These are phyloP conservation scores for Ptilonorhynchus violaceus DNA, from an alignment of 2,113 vertebrate species.

Conservation along the genomic window DNA sequence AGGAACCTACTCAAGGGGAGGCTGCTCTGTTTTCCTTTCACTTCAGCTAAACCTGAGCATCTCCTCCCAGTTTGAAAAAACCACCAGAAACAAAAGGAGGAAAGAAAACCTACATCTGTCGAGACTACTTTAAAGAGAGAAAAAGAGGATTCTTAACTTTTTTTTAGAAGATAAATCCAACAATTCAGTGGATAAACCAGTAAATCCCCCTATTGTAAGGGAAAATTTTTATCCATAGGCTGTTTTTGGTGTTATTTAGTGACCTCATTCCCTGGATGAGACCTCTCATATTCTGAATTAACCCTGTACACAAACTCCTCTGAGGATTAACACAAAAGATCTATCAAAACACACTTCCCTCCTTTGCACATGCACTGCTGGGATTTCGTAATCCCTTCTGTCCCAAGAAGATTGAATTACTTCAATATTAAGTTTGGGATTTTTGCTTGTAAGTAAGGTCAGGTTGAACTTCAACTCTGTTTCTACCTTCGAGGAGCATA, in stretches of 20 bases:
- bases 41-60: not conserved
- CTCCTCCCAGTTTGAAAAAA: not conserved
- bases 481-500: not conserved
- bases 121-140: not conserved
- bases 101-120: not conserved
- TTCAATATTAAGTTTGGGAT: not conserved
- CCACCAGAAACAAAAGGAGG: not conserved
- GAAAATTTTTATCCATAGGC: not conserved
- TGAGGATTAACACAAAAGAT: not conserved
- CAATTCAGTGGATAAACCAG: not conserved
- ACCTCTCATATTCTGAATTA: not conserved
- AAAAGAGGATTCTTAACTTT: not conserved
- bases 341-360: not conserved
- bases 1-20: not conserved
- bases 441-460: not conserved
- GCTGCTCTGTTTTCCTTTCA: not conserved
- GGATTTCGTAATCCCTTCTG: not conserved
- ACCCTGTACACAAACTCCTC: not conserved
- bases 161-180: not conserved
- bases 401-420: not conserved
- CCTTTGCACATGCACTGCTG: not conserved
- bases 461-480: not conserved
- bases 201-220: not conserved
- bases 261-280: not conserved
- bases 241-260: not conserved